These are phyloP conservation scores for Elachura formosa DNA, from an alignment of 2,113 vertebrate genomes.

Conservation along the genomic window DNA sequence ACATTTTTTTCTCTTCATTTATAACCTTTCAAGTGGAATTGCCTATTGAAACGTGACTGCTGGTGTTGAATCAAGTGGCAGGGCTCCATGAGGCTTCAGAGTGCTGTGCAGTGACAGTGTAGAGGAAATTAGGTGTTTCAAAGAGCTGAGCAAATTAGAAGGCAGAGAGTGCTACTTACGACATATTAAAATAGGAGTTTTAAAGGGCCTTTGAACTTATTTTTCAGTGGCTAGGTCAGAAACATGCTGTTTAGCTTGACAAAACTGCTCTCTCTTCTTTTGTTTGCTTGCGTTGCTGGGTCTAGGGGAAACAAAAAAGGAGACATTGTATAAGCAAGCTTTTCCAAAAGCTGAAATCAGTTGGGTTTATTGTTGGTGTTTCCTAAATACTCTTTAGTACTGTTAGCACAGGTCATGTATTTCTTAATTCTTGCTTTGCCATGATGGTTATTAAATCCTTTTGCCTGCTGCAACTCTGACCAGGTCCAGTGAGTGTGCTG, in stretches of 20 bases:
- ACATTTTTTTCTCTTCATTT: conserved; percentile 23
- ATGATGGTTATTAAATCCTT: not conserved
- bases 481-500: not conserved
- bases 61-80: conserved; percentile 35
- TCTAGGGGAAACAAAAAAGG: not conserved
- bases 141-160: conserved; percentile 50
- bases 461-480: not conserved
- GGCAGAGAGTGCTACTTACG: not conserved
- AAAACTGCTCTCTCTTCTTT: not conserved
- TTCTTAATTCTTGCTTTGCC: not conserved
- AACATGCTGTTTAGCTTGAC: not conserved
- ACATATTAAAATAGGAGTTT: conserved; percentile 38
- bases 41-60: conserved; percentile 43
- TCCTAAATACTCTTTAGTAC: not conserved
- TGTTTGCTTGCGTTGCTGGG: not conserved
- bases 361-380: not conserved
- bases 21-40: conserved; percentile 50
- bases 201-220: conserved; percentile 24
- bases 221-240: conserved; percentile 15
- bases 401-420: not conserved
- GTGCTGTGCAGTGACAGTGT: conserved; percentile 25
- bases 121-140: conserved; percentile 48
- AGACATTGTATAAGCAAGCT: not conserved
- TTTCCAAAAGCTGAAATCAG: not conserved
- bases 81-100: conserved; percentile 2